Conservation (phyloP, 2,113 vertebrate genomes). For the Grallaria varia region DNA sequence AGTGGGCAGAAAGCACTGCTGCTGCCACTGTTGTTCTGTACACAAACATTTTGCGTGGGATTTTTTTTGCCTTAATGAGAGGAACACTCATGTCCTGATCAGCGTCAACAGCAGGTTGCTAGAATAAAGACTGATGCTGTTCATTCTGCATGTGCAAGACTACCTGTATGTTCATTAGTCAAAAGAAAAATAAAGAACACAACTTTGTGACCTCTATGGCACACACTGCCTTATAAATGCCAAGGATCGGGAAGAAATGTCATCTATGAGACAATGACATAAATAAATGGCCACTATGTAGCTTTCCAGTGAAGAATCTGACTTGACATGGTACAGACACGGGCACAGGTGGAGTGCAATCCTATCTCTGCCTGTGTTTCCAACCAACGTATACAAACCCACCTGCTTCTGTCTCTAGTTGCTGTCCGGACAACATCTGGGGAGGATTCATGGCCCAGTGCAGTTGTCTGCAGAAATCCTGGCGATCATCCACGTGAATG, state of each 20-base stretch:
- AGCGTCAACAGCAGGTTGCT: not conserved
- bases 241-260: not conserved
- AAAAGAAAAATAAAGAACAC: not conserved
- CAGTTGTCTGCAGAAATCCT: slow-evolving; percentile 92
- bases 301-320: not conserved
- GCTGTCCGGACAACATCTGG: slow-evolving; percentile 74
- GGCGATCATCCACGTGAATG: slow-evolving; percentile 96
- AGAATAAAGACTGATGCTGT: not conserved
- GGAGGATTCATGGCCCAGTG: slow-evolving; percentile 98
- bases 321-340: not conserved
- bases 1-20: not conserved
- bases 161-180: not conserved
- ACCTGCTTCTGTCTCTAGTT: slow-evolving; percentile 78
- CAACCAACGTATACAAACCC: slow-evolving; percentile 21
- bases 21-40: not conserved
- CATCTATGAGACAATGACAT: not conserved
- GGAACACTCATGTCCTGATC: not conserved
- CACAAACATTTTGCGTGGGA: not conserved
- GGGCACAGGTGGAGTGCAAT: accelerated
- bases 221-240: not conserved
- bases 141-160: not conserved
- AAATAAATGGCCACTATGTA: not conserved
- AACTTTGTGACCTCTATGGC: not conserved
- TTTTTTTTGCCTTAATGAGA: not conserved
- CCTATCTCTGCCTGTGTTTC: not conserved